Conservation (phyloP, 2,113 vertebrate genomes). For the Eretmochelys imbricata region DNA sequence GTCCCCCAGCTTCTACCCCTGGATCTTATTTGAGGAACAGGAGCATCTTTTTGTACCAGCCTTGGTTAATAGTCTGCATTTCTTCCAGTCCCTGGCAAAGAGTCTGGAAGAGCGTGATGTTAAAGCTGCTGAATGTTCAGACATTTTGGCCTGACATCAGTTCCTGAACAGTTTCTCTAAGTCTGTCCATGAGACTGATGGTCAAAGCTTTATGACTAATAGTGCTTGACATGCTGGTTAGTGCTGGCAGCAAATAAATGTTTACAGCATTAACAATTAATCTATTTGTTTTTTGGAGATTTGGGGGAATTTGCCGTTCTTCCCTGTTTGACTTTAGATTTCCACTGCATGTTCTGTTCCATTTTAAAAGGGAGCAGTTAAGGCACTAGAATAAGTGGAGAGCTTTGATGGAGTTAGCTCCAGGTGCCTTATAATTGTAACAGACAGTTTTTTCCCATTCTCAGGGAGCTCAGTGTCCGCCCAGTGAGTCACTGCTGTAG, state of each 20-base stretch:
- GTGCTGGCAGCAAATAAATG: neutral
- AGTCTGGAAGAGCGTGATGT: neutral
- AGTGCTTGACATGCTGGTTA: neutral
- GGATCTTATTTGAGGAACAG: neutral
- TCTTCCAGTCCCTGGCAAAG: neutral
- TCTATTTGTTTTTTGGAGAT: neutral
- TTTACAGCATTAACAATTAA: too few relatives aligned
- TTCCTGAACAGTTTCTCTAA: neutral
- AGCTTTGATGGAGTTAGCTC: conserved; percentile 37
- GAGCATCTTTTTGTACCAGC: neutral
- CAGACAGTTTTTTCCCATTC: conserved; percentile 65
- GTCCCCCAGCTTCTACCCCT: neutral
- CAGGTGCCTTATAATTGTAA: conserved; percentile 57
- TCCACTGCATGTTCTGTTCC: neutral
- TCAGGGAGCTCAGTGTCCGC: conserved; percentile 48
- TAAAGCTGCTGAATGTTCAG: neutral
- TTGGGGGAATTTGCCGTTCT: neutral
- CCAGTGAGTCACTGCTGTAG: conserved; percentile 63
- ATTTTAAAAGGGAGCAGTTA: conserved; percentile 35
- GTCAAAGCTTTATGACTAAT: neutral
- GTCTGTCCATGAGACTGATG: neutral
- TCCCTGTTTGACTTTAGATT: neutral
- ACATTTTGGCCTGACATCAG: neutral
- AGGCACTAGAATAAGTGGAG: conserved; percentile 25
- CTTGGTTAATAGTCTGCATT: neutral